Percentiles rank a stretch among this genome's conserved stretches.
These are phyloP conservation scores for Cepphus grylle DNA, from an alignment of 2,113 vertebrate genomes.

Conservation along the genomic window DNA sequence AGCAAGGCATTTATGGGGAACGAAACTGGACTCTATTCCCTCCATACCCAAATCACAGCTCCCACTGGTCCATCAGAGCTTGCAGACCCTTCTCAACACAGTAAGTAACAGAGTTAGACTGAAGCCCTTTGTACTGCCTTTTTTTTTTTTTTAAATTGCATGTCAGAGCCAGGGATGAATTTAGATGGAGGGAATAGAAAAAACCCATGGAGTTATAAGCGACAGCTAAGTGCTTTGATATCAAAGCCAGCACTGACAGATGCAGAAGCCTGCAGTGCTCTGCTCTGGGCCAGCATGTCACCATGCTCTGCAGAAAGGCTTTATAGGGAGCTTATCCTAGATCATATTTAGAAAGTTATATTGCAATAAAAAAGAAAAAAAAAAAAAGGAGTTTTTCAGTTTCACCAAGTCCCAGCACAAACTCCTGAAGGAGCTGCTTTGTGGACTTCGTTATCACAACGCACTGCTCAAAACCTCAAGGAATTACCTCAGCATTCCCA, in stretches of 20 bases:
- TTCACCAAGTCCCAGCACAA: background rate
- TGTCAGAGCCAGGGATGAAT: background rate
- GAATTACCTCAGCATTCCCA: background rate
- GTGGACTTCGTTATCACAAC: background rate
- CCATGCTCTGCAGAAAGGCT: background rate
- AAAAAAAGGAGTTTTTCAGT: background rate
- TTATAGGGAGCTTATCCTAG: background rate
- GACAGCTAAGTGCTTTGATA: conserved; percentile 13
- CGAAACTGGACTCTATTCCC: background rate
- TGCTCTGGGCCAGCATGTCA: background rate
- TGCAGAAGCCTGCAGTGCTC: background rate
- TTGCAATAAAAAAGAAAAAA: background rate
- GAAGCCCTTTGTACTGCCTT: background rate
- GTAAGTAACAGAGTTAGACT: background rate
- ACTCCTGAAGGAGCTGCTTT: background rate
- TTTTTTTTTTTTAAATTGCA: background rate
- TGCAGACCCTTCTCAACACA: background rate
- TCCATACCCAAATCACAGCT: background rate
- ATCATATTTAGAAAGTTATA: background rate
- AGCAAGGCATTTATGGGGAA: background rate
- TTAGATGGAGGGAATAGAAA: background rate
- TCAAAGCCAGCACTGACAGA: conserved; percentile 33
- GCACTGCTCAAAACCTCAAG: background rate
- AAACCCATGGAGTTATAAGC: background rate
- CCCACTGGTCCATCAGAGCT: background rate